Base-by-base conservation (phyloP, 1,140 invertebrate genomes). In the Danaus melanippus region DNA sequence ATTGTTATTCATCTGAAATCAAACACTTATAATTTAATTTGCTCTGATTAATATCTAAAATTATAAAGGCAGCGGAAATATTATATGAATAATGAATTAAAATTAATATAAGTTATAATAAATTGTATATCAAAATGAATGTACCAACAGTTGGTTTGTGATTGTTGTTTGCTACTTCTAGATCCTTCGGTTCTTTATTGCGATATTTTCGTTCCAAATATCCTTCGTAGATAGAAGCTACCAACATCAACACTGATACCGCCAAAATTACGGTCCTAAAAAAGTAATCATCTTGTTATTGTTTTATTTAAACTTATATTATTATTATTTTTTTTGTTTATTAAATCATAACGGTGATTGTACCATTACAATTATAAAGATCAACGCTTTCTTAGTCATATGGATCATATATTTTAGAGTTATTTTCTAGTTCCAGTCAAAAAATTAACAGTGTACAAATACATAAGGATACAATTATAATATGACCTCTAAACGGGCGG, bases 201-300 rank as follows among this genome's bases (percentile, higher is more conserved):
- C 67, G 67, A 56, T 80, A 80, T 1, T 60, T 64, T 15, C 75
- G 56, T 59, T 86, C 84, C 59, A 87, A 53, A 53, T 78, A 86
- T 66, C 79, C 73, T 52, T 91, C 90, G 76, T 90, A 91, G 0
- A 87, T 46, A 0, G 89, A 89, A 6, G 90, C 89, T n/a, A 86
- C 71, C 8, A 90, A 32, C 89, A 91, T 91, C 72, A 91, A 72
- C 5, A 89, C n/a, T 1, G 86, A 7, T 10, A 90, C 85, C 0
- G 82, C 46, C 6, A 83, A 62, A 9, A 79, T 76, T 2, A 89
- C 79, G 1, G 83, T 71, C 12, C 89, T 91, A 82, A 42, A 86
- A 87, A 46, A 32, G 15, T 12, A 9, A 12, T 46, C 43, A 10
- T 5, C 43, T n/a, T 44, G 12, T 44, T 44, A 44, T 10, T 7